Evolutionary conservation across 1,140 invertebrate genomes (phyloP).

Genomic region (Zaprionus kolodkinae): DNA sequence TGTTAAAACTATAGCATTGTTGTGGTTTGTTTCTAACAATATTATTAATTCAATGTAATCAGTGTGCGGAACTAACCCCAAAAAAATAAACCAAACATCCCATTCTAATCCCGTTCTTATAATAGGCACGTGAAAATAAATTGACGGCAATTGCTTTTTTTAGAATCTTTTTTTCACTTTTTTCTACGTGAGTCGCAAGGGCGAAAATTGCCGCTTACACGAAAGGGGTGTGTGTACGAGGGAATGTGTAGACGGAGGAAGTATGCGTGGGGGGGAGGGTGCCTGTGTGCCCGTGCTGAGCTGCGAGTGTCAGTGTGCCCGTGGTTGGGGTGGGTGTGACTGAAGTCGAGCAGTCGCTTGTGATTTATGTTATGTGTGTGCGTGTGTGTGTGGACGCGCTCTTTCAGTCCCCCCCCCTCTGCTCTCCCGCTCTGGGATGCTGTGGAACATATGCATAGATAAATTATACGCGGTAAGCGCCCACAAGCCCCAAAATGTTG

Average conservation of each 20-base stretch:
- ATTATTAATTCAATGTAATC: background rate
- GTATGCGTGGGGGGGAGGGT: background rate
- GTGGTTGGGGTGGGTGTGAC: slow-evolving; percentile 43
- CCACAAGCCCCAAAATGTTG: slow-evolving; percentile 56
- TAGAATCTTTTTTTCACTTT: too few relatives aligned
- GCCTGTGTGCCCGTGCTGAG: slow-evolving; percentile 1
- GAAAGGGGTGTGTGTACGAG: slow-evolving; percentile 60
- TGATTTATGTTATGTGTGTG: slow-evolving; percentile 56
- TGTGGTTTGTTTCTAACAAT: background rate
- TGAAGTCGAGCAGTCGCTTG: slow-evolving; percentile 31
- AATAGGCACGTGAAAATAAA: slow-evolving; percentile 53
- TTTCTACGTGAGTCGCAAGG: slow-evolving; percentile 45
- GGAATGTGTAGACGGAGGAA: background rate
- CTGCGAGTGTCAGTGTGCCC: slow-evolving; percentile 13
- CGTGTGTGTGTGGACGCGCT: slow-evolving; percentile 46
- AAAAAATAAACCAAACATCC: slow-evolving; percentile 6
- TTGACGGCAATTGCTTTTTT: slow-evolving; percentile 46
- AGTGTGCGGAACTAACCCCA: slow-evolving; percentile 10
- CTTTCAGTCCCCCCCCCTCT: background rate
- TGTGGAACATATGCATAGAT: slow-evolving; percentile 80
- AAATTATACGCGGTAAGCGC: slow-evolving; percentile 80
- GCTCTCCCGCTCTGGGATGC: slow-evolving; percentile 35
- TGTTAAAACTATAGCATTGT: background rate
- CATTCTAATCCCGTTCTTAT: slow-evolving; percentile 37
- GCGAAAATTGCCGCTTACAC: slow-evolving; percentile 46